Percentiles rank a stretch among this genome's conserved stretches.
Conservation (phyloP, 1,140 invertebrate genomes). For the Nymphalis io region DNA sequence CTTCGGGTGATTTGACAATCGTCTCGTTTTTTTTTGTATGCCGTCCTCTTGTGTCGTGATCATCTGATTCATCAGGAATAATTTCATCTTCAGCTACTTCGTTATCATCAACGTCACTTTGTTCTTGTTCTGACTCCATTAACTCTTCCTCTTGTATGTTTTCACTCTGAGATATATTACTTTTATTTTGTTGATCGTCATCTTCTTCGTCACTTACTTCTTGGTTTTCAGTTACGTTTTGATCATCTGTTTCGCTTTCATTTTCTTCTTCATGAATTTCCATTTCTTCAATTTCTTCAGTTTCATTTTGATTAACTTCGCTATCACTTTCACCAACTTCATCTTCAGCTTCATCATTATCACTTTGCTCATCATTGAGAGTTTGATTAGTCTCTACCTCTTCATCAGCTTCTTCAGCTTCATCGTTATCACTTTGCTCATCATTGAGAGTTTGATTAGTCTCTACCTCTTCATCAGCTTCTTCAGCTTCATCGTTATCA, state of each 20-base stretch:
- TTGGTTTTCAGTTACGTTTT: constrained; percentile 20
- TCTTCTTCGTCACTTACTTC: constrained; percentile 30
- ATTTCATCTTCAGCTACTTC: constrained; percentile 29
- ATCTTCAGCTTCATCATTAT: constrained; percentile 24
- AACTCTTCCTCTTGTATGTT: constrained; percentile 18
- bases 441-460: constrained; percentile 14
- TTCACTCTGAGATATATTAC: constrained; percentile 20
- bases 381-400: neutral
- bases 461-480: constrained; percentile 21
- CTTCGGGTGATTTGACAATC: constrained; percentile 55
- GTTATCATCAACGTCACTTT: constrained; percentile 22
- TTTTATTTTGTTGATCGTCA: constrained; percentile 2
- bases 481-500: constrained; percentile 12
- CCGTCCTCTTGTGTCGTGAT: constrained; percentile 46
- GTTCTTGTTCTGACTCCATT: constrained; percentile 22
- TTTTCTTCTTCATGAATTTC: constrained; percentile 30
- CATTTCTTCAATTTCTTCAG: constrained; percentile 14
- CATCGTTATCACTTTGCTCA: neutral
- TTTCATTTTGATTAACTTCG: constrained; percentile 26
- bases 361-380: constrained; percentile 12
- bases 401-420: neutral
- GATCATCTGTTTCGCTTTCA: constrained; percentile 21
- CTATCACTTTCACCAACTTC: constrained; percentile 21
- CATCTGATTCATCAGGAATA: constrained; percentile 1
- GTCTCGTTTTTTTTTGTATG: constrained; percentile 36